Evolutionary conservation across 2,888 invertebrate genomes (phyloP), one percentile per base, ranked within the genome.

Genomic region (Branchipolynoe longqiensis): DNA sequence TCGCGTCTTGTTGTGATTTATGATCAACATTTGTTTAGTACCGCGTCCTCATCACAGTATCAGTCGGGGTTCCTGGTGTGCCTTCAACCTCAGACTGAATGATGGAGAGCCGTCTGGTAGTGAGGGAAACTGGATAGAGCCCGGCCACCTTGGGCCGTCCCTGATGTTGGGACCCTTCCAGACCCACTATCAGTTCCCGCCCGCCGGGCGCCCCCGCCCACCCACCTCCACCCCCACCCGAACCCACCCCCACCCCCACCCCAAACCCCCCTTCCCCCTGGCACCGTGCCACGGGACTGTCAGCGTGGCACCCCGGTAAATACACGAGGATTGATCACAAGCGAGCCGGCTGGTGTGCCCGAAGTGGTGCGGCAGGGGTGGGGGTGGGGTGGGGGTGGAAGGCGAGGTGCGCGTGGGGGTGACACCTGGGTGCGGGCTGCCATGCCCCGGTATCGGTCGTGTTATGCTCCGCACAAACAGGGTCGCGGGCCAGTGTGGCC

Each of bases 391-490:
- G 8, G 18, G 8, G 48, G 48, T 48, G 8, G 8, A 18, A 8
- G 18, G 48, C 18, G 48, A 4, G n/a, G 58, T n/a, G 69, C 8
- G 33, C 25, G 18, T 31, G 69, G 38, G 38, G 69, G 33, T 12
- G 69, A 18, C 69, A n/a, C 6, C 33, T 8, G 69, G 69, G 33
- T 69, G 33, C 25, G 14, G 38, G 8, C 74, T 74, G 74, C 8
- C 74, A 74, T 78, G 48, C 28, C 28, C 8, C 25, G 78, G n/a
- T 25, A 6, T 25, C 41, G 8, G 48, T 0, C 31, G 33, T 78
- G 78, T 78, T 78, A 78, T 78, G 48, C 48, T 22, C 78, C n/a
- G 3, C 48, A 31, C 78, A 78, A 48, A 78, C 41, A 54, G n/a
- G n/a, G n/a, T n/a, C 48, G 28, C 14, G 1, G 8, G 78, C 31